Conservation (phyloP, 1,140 invertebrate genomes). For the Rhagoletis pomonella region DNA sequence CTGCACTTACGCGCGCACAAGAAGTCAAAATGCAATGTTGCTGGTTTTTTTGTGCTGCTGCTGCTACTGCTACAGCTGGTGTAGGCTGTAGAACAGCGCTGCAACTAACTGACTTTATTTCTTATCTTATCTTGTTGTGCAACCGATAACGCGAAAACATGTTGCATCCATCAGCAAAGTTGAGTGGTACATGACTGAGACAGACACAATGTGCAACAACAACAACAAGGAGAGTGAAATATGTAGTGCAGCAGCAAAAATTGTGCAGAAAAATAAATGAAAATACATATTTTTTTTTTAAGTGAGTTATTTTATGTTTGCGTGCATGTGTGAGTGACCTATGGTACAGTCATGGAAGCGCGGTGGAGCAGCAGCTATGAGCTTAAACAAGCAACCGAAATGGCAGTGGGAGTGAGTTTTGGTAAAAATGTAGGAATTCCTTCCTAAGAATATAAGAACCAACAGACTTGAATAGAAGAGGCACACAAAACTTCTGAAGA, state of each 20-base stretch:
- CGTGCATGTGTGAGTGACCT: background rate
- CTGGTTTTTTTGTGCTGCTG: background rate
- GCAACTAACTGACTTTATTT: slow-evolving; percentile 4
- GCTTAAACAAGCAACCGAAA: too few species aligned
- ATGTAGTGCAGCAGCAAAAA: background rate
- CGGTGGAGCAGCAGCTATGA: too few species aligned
- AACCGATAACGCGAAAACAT: slow-evolving; percentile 15
- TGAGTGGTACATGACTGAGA: background rate
- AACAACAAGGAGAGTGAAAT: background rate
- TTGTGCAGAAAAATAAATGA: background rate
- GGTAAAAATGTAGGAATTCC: too few species aligned
- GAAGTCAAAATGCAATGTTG: background rate
- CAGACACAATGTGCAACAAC: background rate
- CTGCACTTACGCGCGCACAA: background rate
- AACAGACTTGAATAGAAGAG: too few species aligned
- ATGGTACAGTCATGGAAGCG: too few species aligned
- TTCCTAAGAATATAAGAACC: too few species aligned
- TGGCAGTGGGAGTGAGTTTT: too few species aligned
- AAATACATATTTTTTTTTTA: background rate
- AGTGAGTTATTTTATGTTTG: background rate
- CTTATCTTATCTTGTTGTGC: slow-evolving; percentile 16
- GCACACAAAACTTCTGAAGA: too few species aligned
- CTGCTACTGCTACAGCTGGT: background rate
- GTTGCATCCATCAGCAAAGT: slow-evolving; percentile 1
- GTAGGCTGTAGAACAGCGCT: background rate